A percentile compares a stretch with the other conserved stretches of the same genome.
phyloP scores from a whole-genome alignment of 2,888 invertebrate genomes.

The Yponomeuta malinellus region DNA sequence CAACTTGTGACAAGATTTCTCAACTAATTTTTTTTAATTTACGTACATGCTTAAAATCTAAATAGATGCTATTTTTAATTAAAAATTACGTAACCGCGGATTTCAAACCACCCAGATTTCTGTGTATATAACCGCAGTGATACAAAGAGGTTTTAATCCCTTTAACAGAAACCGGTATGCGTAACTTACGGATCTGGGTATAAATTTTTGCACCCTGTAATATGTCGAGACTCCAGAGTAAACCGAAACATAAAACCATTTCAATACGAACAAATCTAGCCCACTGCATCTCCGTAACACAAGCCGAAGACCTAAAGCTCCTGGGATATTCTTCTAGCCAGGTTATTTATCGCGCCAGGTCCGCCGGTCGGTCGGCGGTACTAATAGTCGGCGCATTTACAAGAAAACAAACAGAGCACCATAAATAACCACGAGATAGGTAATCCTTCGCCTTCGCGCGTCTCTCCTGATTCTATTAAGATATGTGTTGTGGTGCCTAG shows the following conservation, averaged over 20 bases:
- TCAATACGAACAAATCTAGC: neutral
- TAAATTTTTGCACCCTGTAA: too few relatives aligned
- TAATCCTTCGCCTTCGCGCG: slow-evolving; percentile 12
- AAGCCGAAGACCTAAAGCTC: neutral
- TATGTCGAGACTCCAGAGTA: too few relatives aligned
- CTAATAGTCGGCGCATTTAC: slow-evolving; percentile 8
- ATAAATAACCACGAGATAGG: slow-evolving; percentile 16
- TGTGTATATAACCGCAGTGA: too few relatives aligned
- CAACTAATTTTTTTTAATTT: too few relatives aligned
- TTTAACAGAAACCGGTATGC: too few relatives aligned
- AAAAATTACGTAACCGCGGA: too few relatives aligned
- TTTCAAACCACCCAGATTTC: too few relatives aligned
- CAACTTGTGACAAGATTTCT: too few relatives aligned
- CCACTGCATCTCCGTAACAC: neutral
- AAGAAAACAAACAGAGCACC: slow-evolving; percentile 9
- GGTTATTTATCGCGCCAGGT: neutral
- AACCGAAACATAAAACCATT: neutral
- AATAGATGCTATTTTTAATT: too few relatives aligned
- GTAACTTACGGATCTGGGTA: too few relatives aligned
- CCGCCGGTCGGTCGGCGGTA: neutral
- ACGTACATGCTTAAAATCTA: too few relatives aligned
- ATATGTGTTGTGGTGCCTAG: slow-evolving; percentile 12
- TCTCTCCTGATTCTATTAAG: slow-evolving; percentile 15
- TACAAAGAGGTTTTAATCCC: too few relatives aligned
- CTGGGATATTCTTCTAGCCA: neutral